Evolutionary conservation across 2,797 vertebrate species (phyloP), one percentile per base, ranked within the genome.

Genomic region (Pyrocephalus nanus): DNA sequence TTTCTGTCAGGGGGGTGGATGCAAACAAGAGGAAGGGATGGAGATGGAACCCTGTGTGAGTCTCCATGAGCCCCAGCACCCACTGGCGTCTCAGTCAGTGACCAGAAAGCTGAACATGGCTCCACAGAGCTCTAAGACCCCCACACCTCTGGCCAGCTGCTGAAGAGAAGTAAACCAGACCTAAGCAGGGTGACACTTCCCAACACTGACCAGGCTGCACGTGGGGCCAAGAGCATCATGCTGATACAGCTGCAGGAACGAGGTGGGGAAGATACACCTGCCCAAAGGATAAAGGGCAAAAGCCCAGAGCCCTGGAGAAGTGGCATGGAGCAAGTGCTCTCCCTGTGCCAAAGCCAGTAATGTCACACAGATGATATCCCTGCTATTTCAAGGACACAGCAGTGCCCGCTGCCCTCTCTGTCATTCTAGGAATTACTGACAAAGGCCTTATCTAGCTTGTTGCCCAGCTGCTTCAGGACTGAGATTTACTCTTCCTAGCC

Each of bases 371-470:
- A 66, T 48, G 40, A 53, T 17, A 90, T 13, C 34, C 16, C 70
- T 55, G 60, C 81, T 94, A 81, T 90, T 74, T 82, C 65, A 84
- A 95, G 92, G 87, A 77, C 72, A 81, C 2, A 6, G 80, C 64
- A 95, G 62, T 53, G 67, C 32, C 25, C 6, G 0, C 62, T 83
- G 43, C 47, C 64, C 40, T 40, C 73, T 58, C 71, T 64, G 51
- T 54, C 80, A 71, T 69, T 78, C 88, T 58, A 86, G 45, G 80
- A 89, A 91, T 92, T 78, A 95, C 75, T 69, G 70, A 92, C 66
- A 90, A 82, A 70, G 67, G 45, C 75, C 50, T 51, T 81, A 90
- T 66, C 66, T 4, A 53, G 54, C 72, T 55, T 55, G 62, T 62
- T 65, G 30, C 29, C 23, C 88, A 93, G 82, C 62, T 94, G 73